A percentile compares a stretch with the other conserved stretches of the same genome.
phyloP scores from a whole-genome alignment of 2,113 vertebrate species.

The Larimichthys polyactis region DNA sequence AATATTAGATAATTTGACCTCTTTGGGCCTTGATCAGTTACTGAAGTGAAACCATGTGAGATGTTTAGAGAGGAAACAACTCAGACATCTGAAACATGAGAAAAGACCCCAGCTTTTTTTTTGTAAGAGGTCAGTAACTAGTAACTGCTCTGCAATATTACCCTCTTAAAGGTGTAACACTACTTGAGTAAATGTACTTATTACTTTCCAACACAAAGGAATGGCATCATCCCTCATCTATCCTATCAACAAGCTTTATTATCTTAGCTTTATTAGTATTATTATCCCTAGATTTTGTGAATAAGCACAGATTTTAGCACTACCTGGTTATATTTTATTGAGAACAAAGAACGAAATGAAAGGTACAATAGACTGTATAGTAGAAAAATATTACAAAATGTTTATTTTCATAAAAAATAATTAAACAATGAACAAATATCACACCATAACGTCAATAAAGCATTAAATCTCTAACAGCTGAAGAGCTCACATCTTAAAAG shows the following conservation, averaged over 20 bases:
- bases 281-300: not conserved
- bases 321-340: not conserved
- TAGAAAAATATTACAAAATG: slow-evolving; percentile 29
- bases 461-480: not conserved
- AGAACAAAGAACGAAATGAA: not conserved
- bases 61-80: too few species aligned
- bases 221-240: not conserved
- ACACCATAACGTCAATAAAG: not conserved
- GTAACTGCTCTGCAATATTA: too few species aligned
- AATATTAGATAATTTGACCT: too few species aligned
- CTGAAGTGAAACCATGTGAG: too few species aligned
- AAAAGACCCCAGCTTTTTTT: too few species aligned
- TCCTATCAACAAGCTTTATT: not conserved
- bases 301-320: not conserved
- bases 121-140: too few species aligned
- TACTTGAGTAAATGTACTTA: too few species aligned
- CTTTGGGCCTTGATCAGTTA: too few species aligned
- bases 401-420: slow-evolving; percentile 33
- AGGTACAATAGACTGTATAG: not conserved
- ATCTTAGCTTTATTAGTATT: too few species aligned
- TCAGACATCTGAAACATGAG: too few species aligned
- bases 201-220: too few species aligned
- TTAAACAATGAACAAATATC: not conserved
- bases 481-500: not conserved
- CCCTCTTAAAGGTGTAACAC: too few species aligned